Conservation (phyloP, 2,888 invertebrate species). For the Abrostola tripartita region DNA sequence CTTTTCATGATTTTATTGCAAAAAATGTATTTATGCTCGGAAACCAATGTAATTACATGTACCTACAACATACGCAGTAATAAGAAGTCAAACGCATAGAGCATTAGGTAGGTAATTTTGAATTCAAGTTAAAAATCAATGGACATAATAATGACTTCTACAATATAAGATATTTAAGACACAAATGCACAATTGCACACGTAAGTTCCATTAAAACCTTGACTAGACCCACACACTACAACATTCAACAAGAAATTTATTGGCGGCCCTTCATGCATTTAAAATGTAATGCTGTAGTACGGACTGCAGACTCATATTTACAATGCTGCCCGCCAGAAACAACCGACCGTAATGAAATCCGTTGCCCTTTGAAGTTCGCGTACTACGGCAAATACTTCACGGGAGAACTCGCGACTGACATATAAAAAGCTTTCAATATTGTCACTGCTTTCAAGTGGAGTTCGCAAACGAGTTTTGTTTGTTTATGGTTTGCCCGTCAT, state of each 20-base stretch:
- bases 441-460: constrained; percentile 34
- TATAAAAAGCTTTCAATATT: constrained; percentile 49
- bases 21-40: too few relatives aligned
- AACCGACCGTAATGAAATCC: constrained; percentile 39
- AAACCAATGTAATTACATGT: too few relatives aligned
- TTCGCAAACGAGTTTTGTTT: constrained; percentile 42
- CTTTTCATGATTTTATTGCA: too few relatives aligned
- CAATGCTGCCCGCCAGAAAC: constrained; percentile 19
- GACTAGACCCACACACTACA: not conserved
- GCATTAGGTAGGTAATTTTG: too few relatives aligned
- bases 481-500: constrained; percentile 25
- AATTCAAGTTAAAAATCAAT: too few relatives aligned
- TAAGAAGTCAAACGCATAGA: too few relatives aligned
- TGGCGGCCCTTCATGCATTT: constrained; percentile 7
- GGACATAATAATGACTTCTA: too few relatives aligned
- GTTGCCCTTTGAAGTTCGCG: constrained; percentile 37
- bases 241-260: constrained; percentile 17
- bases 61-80: too few relatives aligned
- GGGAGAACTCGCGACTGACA: constrained; percentile 38
- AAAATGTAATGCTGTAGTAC: constrained; percentile 20
- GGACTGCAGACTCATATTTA: constrained; percentile 18
- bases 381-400: constrained; percentile 45
- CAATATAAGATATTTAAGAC: too few relatives aligned
- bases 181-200: too few relatives aligned
- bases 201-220: too few relatives aligned